Base-by-base conservation (phyloP, 2,888 invertebrate genomes). In the Orchesellides sinensis region DNA sequence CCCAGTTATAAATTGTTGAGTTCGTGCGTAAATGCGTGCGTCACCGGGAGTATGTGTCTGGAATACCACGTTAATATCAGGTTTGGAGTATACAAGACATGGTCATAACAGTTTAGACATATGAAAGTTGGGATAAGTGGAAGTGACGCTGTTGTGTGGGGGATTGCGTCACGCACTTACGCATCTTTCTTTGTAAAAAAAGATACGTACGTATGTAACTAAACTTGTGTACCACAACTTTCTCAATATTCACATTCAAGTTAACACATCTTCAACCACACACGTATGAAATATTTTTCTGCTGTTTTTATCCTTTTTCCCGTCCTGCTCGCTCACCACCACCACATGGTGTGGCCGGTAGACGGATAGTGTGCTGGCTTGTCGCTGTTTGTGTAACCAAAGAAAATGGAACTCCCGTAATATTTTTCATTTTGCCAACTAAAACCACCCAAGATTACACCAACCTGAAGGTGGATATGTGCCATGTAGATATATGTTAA, bases 11-110 rank as follows among this genome's bases (percentile, higher is more conserved):
- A 54, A 69, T 78, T 78, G 70, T 49, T 49, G 70, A 70, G 69
- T 78, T 83, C 75, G 79, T 83, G 83, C 83, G 83, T 83, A 83
- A 80, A 70, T 75, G 74, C 75, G 83, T 83, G 83, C 83, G 79
- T 83, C 83, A 83, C 40, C 72, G 70, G 70, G 79, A 79, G 79
- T n/a, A n/a, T n/a, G n/a, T n/a, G n/a, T 63, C 79, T 70, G 70
- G 70, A 45, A 70, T 72, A n/a, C n/a, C n/a, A n/a, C n/a, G n/a
- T n/a, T n/a, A n/a, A n/a, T n/a, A n/a, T n/a, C n/a, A n/a, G n/a
- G 40, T 72, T 79, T 61, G 54, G 52, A 79, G 79, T 40, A 8
- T 40, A n/a, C 40, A 40, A 2, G 10, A 40, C 10, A 40, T 40
- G 40, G 40, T 2, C n/a, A 40, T n/a, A n/a, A n/a, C n/a, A n/a